Conservation (phyloP, 2,113 vertebrate genomes). For the Puntigrus tetrazona region DNA sequence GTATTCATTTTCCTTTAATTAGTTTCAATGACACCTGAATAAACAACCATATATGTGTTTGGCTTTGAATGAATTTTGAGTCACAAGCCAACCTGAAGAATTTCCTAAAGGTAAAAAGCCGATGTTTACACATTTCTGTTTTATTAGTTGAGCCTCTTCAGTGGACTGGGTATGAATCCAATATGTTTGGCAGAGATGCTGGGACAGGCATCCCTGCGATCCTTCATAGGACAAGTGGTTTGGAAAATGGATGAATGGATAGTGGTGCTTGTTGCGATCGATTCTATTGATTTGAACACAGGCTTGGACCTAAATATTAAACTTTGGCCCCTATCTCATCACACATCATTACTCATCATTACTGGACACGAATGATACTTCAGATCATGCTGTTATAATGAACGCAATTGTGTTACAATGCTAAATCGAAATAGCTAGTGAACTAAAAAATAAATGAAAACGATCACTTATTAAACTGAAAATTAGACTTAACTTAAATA, state of each 20-base stretch:
- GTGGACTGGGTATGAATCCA: background rate
- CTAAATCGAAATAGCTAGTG: background rate
- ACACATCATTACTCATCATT: background rate
- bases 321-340: background rate
- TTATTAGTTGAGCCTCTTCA: background rate
- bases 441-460: background rate
- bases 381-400: too few species aligned
- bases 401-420: background rate
- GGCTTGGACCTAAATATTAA: background rate
- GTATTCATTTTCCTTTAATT: constrained; percentile 36
- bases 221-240: background rate
- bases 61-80: background rate
- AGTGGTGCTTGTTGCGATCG: background rate
- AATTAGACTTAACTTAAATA: background rate
- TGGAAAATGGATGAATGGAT: background rate
- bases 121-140: background rate
- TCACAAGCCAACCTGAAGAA: background rate
- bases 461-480: background rate
- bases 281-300: background rate
- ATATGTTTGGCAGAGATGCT: background rate
- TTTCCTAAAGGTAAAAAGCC: too few species aligned
- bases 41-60: constrained; percentile 9
- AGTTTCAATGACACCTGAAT: constrained; percentile 31
- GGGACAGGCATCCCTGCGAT: background rate
- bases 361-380: background rate